Evolutionary conservation across 2,888 invertebrate genomes (phyloP), one percentile per base, ranked within the genome.

Genomic region (Trissoscelio sp.): DNA sequence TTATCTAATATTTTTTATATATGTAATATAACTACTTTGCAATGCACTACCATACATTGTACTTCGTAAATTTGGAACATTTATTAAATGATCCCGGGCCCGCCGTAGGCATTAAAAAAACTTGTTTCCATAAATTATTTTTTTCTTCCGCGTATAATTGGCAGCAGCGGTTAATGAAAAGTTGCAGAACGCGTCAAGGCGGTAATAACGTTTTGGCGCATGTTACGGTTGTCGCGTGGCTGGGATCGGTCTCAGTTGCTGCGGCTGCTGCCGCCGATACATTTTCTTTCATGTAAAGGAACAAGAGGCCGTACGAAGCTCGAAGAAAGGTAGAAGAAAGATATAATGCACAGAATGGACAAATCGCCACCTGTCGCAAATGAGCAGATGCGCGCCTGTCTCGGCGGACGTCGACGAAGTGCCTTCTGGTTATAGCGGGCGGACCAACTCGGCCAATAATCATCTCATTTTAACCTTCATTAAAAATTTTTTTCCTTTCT

Each of bases 361-460:
- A 86, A 87, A 86, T 88, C 86, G 87, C 89, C 90, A 90, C 90
- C 90, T 90, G 90, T 90, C 88, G 85, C 85, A 84, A 85, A 85
- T 84, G 85, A 88, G 89, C 90, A 90, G 90, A 90, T 90, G 90
- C 88, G 86, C 85, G 75, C 82, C 83, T 83, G 86, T 82, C 83
- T 82, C 85, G 85, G 83, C 84, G 83, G 82, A 85, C 86, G 84
- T 83, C 85, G 82, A 83, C 86, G 84, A 85, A 83, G 85, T 82
- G 86, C 85, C 87, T 87, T 81, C 85, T 83, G 87, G 83, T 86
- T 83, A 82, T 79, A 62, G 79, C 78, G 70, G 70, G 78, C 64
- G 70, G 73, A 79, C 62, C 67, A 73, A 60, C 48, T 62, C 28
- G 46, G 60, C 62, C 62, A 64, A 78, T 62, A 78, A 78, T 60